Evolutionary conservation across 1,140 invertebrate species (phyloP).

Genomic region (Goniozus legneri): DNA sequence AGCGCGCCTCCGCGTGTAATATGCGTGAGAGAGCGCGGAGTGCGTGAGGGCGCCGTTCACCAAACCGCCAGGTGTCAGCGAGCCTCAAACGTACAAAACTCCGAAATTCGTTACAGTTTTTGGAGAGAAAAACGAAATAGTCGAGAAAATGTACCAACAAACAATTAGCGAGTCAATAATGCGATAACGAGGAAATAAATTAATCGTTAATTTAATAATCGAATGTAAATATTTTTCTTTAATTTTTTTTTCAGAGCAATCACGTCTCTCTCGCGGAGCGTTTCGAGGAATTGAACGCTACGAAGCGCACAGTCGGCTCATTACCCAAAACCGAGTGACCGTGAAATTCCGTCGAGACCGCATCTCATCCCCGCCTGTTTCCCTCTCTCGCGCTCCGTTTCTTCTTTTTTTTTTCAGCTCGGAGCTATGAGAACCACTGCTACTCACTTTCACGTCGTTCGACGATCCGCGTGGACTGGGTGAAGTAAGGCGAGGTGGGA

Average conservation of each 20-base stretch:
- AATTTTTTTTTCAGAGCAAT: neutral
- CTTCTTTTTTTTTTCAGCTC: neutral
- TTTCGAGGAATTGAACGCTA: neutral
- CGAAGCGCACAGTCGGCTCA: too few species aligned
- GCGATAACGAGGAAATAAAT: neutral
- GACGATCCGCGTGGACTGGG: conserved; percentile 16
- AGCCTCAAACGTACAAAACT: conserved; percentile 16
- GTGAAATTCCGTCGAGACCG: too few species aligned
- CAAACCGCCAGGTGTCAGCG: conserved; percentile 19
- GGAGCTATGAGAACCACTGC: conserved; percentile 30
- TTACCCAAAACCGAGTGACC: too few species aligned
- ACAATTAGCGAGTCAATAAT: neutral
- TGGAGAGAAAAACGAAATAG: conserved; percentile 4
- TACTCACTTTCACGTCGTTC: conserved; percentile 29
- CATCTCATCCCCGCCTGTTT: too few species aligned
- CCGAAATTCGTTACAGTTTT: conserved; percentile 17
- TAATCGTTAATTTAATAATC: neutral
- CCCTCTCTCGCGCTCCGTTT: too few species aligned
- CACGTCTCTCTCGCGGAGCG: neutral
- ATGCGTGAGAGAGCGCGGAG: neutral
- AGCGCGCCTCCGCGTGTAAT: conserved; percentile 18
- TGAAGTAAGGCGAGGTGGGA: too few species aligned
- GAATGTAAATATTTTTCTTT: neutral
- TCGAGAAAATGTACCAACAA: conserved; percentile 1
- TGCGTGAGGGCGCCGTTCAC: neutral